phyloP scores from a whole-genome alignment of 1,140 invertebrate species.

The Drosophila burlai region DNA sequence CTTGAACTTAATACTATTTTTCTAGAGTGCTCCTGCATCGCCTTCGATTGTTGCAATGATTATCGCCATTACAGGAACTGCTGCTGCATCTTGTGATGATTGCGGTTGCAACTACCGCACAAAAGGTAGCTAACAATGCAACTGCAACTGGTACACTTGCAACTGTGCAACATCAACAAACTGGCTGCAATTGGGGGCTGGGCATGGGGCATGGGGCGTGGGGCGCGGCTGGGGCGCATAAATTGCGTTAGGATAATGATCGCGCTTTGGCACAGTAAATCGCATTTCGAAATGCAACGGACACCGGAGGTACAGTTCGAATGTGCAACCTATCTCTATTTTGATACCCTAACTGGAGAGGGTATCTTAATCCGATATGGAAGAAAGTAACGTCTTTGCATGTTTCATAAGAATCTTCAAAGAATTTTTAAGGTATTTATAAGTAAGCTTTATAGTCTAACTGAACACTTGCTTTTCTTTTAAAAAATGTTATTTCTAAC shows the following conservation, averaged over 20 bases:
- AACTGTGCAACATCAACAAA: constrained; percentile 41
- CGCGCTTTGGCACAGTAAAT: constrained; percentile 83
- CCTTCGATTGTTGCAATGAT: constrained; percentile 72
- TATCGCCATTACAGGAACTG: constrained; percentile 71
- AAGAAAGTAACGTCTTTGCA: no score
- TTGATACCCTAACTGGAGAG: background rate
- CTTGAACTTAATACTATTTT: background rate
- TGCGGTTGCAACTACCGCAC: constrained; percentile 43
- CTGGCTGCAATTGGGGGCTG: constrained; percentile 73
- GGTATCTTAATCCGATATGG: background rate
- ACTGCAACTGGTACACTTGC: constrained; percentile 49
- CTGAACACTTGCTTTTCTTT: no score
- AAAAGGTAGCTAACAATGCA: constrained; percentile 56
- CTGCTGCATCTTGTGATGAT: constrained; percentile 45
- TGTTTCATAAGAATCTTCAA: background rate
- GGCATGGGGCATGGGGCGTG: constrained; percentile 73
- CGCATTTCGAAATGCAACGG: constrained; percentile 77
- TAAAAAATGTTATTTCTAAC: no score
- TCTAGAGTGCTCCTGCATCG: constrained; percentile 10
- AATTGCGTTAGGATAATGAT: constrained; percentile 85
- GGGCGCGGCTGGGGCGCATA: constrained; percentile 74
- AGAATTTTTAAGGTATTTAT: no score
- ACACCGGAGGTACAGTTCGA: constrained; percentile 75
- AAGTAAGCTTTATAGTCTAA: no score
- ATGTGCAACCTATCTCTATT: constrained; percentile 49